Conservation (phyloP, 2,113 vertebrate species). For the Prionailurus bengalensis region DNA sequence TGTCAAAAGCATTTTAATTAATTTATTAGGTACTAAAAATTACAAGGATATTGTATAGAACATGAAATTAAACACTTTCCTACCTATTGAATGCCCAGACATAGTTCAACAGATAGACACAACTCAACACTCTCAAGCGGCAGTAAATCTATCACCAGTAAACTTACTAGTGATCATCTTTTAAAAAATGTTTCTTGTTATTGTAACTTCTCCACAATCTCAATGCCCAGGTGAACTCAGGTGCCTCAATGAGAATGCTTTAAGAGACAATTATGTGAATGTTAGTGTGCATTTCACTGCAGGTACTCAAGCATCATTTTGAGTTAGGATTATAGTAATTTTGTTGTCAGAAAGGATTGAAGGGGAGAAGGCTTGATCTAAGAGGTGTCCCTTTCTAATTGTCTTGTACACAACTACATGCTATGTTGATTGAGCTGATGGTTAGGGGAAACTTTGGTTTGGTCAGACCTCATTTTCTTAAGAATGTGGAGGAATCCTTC, state of each 20-base stretch:
- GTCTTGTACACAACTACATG: neutral
- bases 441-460: neutral
- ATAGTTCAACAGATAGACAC: conserved; percentile 54
- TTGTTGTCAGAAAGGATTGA: neutral
- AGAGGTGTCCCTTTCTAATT: neutral
- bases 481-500: neutral
- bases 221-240: neutral
- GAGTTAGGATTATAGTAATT: neutral
- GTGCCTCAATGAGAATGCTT: neutral
- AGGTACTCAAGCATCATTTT: neutral
- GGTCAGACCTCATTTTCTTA: neutral
- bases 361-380: neutral
- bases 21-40: conserved; percentile 62
- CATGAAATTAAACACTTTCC: conserved; percentile 59
- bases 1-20: conserved; percentile 67
- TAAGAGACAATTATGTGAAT: neutral
- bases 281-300: neutral
- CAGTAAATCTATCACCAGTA: conserved; percentile 31
- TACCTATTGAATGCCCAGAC: conserved; percentile 4
- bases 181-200: neutral
- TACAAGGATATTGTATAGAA: conserved; percentile 31
- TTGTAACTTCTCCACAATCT: neutral
- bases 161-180: conserved; percentile 4
- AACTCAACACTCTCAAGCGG: conserved; percentile 24
- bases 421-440: neutral